A percentile compares a stretch with the other conserved stretches of the same genome.
phyloP scores from a whole-genome alignment of 2,113 vertebrate species.

The Cheirogaleus medius region DNA sequence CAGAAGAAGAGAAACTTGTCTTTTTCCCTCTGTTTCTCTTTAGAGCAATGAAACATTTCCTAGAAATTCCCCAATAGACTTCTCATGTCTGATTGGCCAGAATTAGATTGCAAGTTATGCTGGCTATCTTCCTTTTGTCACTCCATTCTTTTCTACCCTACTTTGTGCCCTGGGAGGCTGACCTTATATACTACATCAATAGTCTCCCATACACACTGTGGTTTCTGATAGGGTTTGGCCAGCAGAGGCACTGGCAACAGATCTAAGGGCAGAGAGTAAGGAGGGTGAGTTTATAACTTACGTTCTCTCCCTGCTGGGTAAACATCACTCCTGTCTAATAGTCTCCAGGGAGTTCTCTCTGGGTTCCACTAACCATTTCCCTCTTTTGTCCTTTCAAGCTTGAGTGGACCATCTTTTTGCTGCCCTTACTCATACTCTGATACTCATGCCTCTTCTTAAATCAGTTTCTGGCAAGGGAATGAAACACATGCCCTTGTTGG shows the following conservation, averaged over 20 bases:
- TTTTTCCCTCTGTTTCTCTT: neutral
- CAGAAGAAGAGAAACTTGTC: neutral
- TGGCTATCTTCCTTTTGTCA: neutral
- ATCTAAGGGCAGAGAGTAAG: neutral
- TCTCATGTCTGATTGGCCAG: neutral
- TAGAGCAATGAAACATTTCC: neutral
- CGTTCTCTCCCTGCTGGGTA: neutral
- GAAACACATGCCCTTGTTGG: neutral
- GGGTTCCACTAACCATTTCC: neutral
- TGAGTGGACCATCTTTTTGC: neutral
- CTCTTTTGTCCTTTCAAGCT: neutral
- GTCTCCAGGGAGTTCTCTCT: neutral
- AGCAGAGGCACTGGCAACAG: neutral
- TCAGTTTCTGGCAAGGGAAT: neutral
- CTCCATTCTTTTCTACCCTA: neutral
- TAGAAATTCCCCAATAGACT: neutral
- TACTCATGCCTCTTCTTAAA: neutral
- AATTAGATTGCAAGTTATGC: neutral
- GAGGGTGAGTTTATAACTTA: neutral
- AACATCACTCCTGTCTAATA: neutral
- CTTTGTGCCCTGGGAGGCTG: neutral
- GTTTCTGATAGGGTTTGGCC: neutral
- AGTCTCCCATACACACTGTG: neutral
- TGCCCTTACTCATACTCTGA: neutral
- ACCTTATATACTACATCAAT: neutral